Base-by-base conservation (phyloP, 1,140 invertebrate genomes). In the Ips nitidus region DNA sequence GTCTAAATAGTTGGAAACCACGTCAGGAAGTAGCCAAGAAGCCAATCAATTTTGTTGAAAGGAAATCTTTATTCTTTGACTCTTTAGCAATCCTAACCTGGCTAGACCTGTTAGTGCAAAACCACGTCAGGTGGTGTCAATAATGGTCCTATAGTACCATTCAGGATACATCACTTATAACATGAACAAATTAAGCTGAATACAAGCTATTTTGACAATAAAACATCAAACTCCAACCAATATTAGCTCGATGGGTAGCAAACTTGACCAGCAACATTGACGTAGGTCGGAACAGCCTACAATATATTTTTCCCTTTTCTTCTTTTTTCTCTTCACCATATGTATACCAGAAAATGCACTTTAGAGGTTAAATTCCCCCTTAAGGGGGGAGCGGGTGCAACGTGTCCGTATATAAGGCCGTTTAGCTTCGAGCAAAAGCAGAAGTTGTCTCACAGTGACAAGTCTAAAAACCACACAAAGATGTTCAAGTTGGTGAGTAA, bases 371-470 rank as follows among this genome's bases (percentile, higher is more conserved):
- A 22, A 22, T 22, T 22, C 22, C 22, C 22, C n/a, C 8, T 55
- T 36, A 7, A 55, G n/a, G 8, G 8, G 2, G 2, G 45, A 22
- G 45, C 45, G 1, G 45, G 22, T 50, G 45, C 2, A 55, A 55
- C 37, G 52, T 55, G 52, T 37, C n/a, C 37, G 58, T 60, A 60
- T 63, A 52, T 63, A 63, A 52, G 47, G 45, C 60, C 60, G 45
- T 52, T 63, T 36, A n/a, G 4, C 5, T 8, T 2, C 8, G 2
- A 42, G 3, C 8, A 2, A 43, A 36, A 42, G 37, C 60, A 63
- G 60, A 63, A 63, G 60, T 63, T 63, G 60, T 63, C 60, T 63
- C 36, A 52, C 37, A 63, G 60, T 63, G 60, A 63, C 60, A 63
- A 63, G 60, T 63, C 60, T 60, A 22, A 7, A 60, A 42, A 43